phyloP scores from a whole-genome alignment of 2,888 invertebrate species.

The Polymixis flavicincta region DNA sequence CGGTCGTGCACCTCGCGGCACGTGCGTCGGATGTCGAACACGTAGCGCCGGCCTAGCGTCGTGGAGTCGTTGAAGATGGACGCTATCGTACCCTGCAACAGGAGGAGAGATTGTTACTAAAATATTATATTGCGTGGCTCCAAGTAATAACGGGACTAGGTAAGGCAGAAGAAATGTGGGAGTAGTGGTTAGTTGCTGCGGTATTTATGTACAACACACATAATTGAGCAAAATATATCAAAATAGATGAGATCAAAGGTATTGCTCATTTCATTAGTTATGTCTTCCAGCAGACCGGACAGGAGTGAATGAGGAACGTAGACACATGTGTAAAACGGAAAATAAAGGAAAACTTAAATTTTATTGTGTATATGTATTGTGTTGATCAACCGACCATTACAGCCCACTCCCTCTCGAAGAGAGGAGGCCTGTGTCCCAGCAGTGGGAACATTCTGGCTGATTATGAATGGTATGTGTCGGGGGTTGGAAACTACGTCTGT shows the following conservation, averaged over 20 bases:
- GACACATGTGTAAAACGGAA: neutral
- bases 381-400: too few relatives aligned
- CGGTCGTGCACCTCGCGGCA: conserved; percentile 97
- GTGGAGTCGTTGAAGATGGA: conserved; percentile 97
- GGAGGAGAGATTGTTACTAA: neutral
- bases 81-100: conserved; percentile 94
- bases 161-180: too few relatives aligned
- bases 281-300: neutral
- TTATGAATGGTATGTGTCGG: too few relatives aligned
- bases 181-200: neutral
- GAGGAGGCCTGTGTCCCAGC: too few relatives aligned
- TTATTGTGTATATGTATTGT: too few relatives aligned
- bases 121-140: neutral
- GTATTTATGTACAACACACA: neutral
- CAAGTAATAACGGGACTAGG: neutral
- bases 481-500: neutral
- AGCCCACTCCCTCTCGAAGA: too few relatives aligned
- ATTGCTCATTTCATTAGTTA: neutral
- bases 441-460: too few relatives aligned
- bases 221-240: neutral
- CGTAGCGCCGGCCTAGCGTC: conserved; percentile 96
- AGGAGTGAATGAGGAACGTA: neutral
- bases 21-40: conserved; percentile 97
- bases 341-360: neutral
- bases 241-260: neutral